These are phyloP conservation scores for Saguinus midas DNA, from an alignment of 2,113 vertebrate species.

Conservation along the genomic window DNA sequence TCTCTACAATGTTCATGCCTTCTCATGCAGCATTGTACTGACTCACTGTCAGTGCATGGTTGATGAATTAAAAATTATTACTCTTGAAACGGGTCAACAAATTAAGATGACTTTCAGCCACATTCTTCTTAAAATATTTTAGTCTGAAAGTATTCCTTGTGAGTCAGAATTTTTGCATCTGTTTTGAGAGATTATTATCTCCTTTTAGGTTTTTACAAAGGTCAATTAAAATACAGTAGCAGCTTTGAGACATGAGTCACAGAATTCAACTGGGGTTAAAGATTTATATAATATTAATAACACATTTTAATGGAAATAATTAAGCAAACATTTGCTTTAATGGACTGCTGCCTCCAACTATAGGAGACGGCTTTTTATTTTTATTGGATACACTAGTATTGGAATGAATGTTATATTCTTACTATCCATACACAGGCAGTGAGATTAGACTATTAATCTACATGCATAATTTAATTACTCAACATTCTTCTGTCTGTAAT, in stretches of 20 bases:
- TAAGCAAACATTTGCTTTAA: slow-evolving; percentile 63
- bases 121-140: slow-evolving; percentile 74
- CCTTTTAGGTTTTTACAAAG: slow-evolving; percentile 50
- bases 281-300: slow-evolving; percentile 65
- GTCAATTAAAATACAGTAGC: slow-evolving; percentile 63
- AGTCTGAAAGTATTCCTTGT: slow-evolving; percentile 65
- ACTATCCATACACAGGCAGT: slow-evolving; percentile 89
- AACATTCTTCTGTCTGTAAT: slow-evolving; percentile 63
- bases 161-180: slow-evolving; percentile 66
- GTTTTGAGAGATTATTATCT: slow-evolving; percentile 71
- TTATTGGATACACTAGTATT: slow-evolving; percentile 76
- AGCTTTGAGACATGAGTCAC: slow-evolving; percentile 68
- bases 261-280: slow-evolving; percentile 69
- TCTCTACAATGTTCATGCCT: slow-evolving; percentile 82
- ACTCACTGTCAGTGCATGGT: slow-evolving; percentile 90
- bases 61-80: slow-evolving; percentile 74
- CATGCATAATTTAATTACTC: slow-evolving; percentile 80
- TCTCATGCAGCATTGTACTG: slow-evolving; percentile 83
- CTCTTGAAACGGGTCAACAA: slow-evolving; percentile 75
- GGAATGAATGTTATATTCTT: slow-evolving; percentile 84
- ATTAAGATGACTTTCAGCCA: slow-evolving; percentile 79
- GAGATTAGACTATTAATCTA: slow-evolving; percentile 86
- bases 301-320: slow-evolving; percentile 40
- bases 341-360: slow-evolving; percentile 70
- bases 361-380: slow-evolving; percentile 79